These are phyloP conservation scores for Bedellia somnulentella DNA, from an alignment of 2,888 invertebrate species.

Conservation along the genomic window DNA sequence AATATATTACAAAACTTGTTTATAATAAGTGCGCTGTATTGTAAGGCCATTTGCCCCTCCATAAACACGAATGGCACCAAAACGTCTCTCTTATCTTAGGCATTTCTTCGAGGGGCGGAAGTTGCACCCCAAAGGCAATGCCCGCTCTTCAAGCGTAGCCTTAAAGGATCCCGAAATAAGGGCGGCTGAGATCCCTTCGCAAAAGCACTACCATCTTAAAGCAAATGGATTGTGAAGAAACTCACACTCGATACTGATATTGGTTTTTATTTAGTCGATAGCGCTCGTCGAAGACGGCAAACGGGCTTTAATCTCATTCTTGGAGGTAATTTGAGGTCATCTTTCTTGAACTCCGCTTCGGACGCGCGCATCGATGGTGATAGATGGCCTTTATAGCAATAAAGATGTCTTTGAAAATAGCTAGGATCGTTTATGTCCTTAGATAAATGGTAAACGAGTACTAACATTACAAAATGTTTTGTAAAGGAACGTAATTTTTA, in stretches of 20 bases:
- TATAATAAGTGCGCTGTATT: slow-evolving; percentile 56
- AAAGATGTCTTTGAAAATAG: too few relatives aligned
- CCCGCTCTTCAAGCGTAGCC: slow-evolving; percentile 50
- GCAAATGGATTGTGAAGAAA: slow-evolving; percentile 57
- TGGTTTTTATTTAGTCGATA: slow-evolving; percentile 48
- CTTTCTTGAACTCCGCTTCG: background rate
- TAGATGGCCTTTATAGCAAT: too few relatives aligned
- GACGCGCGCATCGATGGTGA: background rate
- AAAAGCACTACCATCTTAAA: slow-evolving; percentile 46
- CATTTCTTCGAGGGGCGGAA: slow-evolving; percentile 54
- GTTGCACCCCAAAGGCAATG: slow-evolving; percentile 40
- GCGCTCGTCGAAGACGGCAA: slow-evolving; percentile 11
- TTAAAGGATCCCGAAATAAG: slow-evolving; percentile 56
- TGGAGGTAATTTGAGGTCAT: slow-evolving; percentile 5
- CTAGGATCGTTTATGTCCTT: too few relatives aligned
- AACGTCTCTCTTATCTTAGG: slow-evolving; percentile 61
- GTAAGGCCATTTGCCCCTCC: slow-evolving; percentile 52
- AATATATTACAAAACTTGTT: slow-evolving; percentile 37
- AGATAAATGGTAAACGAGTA: too few relatives aligned
- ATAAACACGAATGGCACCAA: slow-evolving; percentile 61
- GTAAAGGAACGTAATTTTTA: too few relatives aligned
- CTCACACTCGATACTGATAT: slow-evolving; percentile 47
- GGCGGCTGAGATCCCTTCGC: slow-evolving; percentile 40
- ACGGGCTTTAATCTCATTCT: slow-evolving; percentile 9
- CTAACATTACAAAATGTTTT: too few relatives aligned